Base-by-base conservation (phyloP, 2,888 invertebrate species). In the Idaea aversata region DNA sequence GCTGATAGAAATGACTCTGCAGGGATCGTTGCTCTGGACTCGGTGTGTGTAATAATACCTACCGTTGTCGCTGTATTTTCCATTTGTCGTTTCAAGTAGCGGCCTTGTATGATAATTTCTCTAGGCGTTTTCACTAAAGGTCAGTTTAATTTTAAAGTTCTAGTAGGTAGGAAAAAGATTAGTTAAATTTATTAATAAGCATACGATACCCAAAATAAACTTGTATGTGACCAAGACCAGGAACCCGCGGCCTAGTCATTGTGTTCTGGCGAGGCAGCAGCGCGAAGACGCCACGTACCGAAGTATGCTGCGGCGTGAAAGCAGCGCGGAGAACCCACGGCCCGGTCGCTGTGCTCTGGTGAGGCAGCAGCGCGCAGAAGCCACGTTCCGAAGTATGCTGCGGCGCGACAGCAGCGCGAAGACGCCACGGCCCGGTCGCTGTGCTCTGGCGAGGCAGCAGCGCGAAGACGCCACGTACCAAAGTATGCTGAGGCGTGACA, bases 391-490 rank as follows among this genome's bases (percentile, higher is more conserved):
- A 58, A 16, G 3, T 16, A 58, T 6, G 15, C 15, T n/a, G 15
- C n/a, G 58, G 15, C 15, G 58, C n/a, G n/a, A 13, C 58, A 58
- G 57, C 15, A n/a, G 15, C 58, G n/a, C 5, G 58, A n/a, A n/a
- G n/a, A n/a, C n/a, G n/a, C 25, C 25, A 3, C 25, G 25, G 25
- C 25, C 25, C 3, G 3, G 1, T 1, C 57, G 3, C 3, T 57
- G 57, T n/a, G 58, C 58, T 57, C 13, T 15, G 58, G 58, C 58
- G 58, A 58, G 58, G 58, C n/a, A 58, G 58, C n/a, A 58, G 15
- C 58, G n/a, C 10, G 15, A 3, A 57, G 15, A 15, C 5, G 57
- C 57, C 57, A 0, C 57, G 57, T 15, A 15, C 15, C 57, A 5
- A 58, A 16, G 3, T 16, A 58, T 6, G 15, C 15, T n/a, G 15